Base-by-base conservation (phyloP, 2,888 invertebrate species). In the Plagiodera versicolora region DNA sequence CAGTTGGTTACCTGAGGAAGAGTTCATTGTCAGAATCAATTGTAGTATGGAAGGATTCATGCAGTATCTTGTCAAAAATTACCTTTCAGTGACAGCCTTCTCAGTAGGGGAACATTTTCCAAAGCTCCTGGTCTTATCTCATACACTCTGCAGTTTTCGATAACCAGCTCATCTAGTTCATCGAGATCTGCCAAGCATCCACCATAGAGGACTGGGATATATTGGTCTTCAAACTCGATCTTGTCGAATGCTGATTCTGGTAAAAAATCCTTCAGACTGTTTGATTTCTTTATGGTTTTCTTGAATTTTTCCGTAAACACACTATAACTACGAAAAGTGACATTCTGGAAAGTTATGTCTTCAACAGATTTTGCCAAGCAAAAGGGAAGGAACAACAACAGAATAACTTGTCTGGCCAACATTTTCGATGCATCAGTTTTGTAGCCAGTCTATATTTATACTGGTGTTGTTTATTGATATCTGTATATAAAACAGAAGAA, bases 281-380 rank as follows among this genome's bases (percentile, higher is more conserved):
- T 68, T 0, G 72, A 68, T 0, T 60, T 63, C 4, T 49, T 6
- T 16, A 75, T 72, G 1, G 58, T 67, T 50, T 61, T 67, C 17
- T 71, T 68, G 56, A 73, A 73, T 61, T 73, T 74, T 47, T 69
- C 64, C 0, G 66, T 69, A 49, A 62, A 72, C 16, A 72, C 60
- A 58, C 67, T 70, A 30, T 69, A 73, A 11, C 70, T 71, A 16
- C 63, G 58, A 50, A 74, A 64, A 2, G 68, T 67, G 2, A 74
- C 74, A 67, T 74, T 68, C 60, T 70, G 67, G 35, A 74, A 74
- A n/a, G 72, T 70, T 11, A 69, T 60, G 20, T 67, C n/a, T n/a
- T n/a, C 63, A 6, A 47, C 44, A 0, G 60, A 32, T 56, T 59
- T 54, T 16, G 62, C 11, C 9, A 60, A 52, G 19, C 63, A 63